Evolutionary conservation across 1,140 invertebrate genomes (phyloP), one percentile per base, ranked within the genome.

Genomic region (Ctenoplectra terminalis): DNA sequence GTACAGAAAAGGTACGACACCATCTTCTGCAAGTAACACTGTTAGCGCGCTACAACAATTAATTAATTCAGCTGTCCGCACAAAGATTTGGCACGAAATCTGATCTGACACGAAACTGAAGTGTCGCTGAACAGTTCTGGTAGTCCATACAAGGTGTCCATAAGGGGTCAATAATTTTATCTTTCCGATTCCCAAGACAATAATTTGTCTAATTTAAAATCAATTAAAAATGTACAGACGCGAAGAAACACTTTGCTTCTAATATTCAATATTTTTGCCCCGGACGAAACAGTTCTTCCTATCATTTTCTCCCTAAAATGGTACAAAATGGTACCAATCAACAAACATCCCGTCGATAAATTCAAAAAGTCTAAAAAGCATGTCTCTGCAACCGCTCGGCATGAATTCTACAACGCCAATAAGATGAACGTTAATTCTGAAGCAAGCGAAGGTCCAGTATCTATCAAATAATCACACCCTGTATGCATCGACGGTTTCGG

Each of bases 381-480:
- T n/a, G n/a, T n/a, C n/a, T n/a, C n/a, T n/a, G 52, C n/a, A 9
- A 56, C 17, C 26, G 17, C 13, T 2, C 31, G 15, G 29, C 58
- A 34, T 8, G 8, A 8, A 61, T 9, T 23, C 58, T 20, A 34
- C 20, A n/a, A 34, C 31, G 20, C 17, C 6, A 6, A 20, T 6
- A 2, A 15, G 40, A 20, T 67, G 3, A 6, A 23, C 11, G 20
- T 20, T 48, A 23, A 69, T 69, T 69, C 11, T 23, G 4, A 48
- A 34, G 2, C 20, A 7, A 7, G 3, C 29, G 20, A 26, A 2
- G 48, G n/a, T n/a, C 17, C 7, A 31, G 5, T 15, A 31, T 67
- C 31, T 20, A 43, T 37, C 48, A 15, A 77, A 64, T 87, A 87
- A 89, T 86, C 82, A 80, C 84, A 79, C 81, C 78, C 80, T 84